These are phyloP conservation scores for Rousettus madagascariensis DNA, from an alignment of 2,797 vertebrate genomes.

Conservation along the genomic window DNA sequence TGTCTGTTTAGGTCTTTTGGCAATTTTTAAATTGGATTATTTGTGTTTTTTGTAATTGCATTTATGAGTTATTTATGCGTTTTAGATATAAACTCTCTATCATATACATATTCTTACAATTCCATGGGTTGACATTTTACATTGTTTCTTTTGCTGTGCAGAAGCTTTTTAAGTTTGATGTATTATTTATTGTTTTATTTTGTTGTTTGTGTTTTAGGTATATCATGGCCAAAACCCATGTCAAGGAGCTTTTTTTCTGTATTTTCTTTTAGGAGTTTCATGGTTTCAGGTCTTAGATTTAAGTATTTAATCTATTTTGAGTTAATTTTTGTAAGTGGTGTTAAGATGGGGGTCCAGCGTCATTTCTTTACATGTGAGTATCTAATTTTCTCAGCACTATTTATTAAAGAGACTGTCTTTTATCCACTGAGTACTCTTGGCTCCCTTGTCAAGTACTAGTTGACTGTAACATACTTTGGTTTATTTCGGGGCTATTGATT, in stretches of 20 bases:
- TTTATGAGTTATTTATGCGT: background rate
- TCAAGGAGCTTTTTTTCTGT: background rate
- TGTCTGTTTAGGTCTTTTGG: background rate
- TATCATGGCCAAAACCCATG: background rate
- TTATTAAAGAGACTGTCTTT: too few species aligned
- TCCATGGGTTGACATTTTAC: background rate
- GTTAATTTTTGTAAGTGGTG: too few species aligned
- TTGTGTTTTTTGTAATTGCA: background rate
- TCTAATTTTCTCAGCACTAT: too few species aligned
- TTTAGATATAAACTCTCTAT: background rate
- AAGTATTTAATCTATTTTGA: background rate
- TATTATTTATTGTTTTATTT: background rate
- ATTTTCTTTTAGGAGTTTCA: background rate
- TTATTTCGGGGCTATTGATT: background rate
- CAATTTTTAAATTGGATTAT: background rate
- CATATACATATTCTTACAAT: background rate
- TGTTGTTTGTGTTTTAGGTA: background rate
- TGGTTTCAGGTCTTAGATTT: background rate
- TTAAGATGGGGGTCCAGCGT: too few species aligned
- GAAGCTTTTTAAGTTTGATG: background rate
- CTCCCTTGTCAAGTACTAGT: background rate
- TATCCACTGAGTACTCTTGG: too few species aligned
- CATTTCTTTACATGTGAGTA: too few species aligned
- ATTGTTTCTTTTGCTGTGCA: background rate
- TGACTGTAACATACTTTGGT: background rate